phyloP scores from a whole-genome alignment of 1,140 invertebrate species.

The Drosophila carrolli region DNA sequence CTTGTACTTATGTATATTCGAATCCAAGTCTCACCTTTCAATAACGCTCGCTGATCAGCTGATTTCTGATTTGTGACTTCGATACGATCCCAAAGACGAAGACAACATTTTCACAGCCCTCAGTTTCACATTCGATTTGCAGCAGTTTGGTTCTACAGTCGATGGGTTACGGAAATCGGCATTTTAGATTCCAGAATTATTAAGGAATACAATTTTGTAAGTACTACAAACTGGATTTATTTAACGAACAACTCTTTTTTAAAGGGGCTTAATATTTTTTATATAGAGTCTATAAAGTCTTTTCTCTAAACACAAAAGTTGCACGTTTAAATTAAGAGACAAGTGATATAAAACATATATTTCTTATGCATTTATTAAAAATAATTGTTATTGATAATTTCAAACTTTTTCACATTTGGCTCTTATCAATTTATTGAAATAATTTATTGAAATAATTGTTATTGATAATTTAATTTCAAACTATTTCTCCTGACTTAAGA shows the following conservation, averaged over 20 bases:
- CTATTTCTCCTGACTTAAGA: too few species aligned
- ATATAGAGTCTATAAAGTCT: too few species aligned
- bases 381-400: neutral
- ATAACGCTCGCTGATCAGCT: conserved; percentile 48
- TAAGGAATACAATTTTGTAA: neutral
- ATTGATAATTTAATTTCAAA: too few species aligned
- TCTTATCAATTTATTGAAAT: too few species aligned
- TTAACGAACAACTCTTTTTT: too few species aligned
- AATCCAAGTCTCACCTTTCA: conserved; percentile 32
- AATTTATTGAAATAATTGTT: neutral
- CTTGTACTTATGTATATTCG: conserved; percentile 5
- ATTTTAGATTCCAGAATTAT: neutral
- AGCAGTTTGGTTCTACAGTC: conserved; percentile 27
- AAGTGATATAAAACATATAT: neutral
- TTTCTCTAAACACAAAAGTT: too few species aligned
- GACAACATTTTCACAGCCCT: conserved; percentile 8
- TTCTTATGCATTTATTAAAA: neutral
- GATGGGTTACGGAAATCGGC: neutral
- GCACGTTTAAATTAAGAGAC: too few species aligned
- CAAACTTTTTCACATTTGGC: too few species aligned
- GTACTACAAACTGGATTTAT: neutral
- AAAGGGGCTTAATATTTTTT: neutral
- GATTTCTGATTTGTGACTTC: conserved; percentile 39
- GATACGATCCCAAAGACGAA: conserved; percentile 25
- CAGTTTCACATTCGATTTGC: conserved; percentile 32